Evolutionary conservation across 2,888 invertebrate genomes (phyloP), one percentile per base, ranked within the genome.

Genomic region (Andricus curvator): DNA sequence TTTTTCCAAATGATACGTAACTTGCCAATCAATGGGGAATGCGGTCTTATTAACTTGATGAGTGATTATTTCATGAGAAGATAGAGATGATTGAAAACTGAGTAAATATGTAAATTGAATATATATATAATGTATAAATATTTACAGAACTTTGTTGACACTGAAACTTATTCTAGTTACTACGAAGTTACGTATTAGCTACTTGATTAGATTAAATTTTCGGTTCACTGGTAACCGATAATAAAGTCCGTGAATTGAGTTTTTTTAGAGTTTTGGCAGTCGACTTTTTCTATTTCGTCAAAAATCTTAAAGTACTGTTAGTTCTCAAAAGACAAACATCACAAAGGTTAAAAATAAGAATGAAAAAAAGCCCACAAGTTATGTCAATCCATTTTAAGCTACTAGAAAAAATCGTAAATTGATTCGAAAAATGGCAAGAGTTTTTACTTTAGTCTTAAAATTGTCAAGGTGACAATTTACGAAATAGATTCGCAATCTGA

Each of bases 21-120:
- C 25, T 74, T 29, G 64, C 64, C 51, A 74, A 74, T 74, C 56
- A 74, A 74, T 74, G 74, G 74, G 74, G 74, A 74, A 74, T 17
- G 25, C 25, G 68, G 44, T 25, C 17, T 56, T 22, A 25, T 51
- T 74, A 48, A 51, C 25, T 33, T 17, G 8, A 22, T 44, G 37
- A 37, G 37, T 37, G 37, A 68, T 68, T 68, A 37, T n/a, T 68
- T 68, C 37, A 44, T 17, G 25, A 29, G 17, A 68, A 68, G n/a
- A 51, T 20, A 66, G 29, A 56, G 60, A 51, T 78, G 20, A 44
- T 13, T 25, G 11, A 74, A 33, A 48, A 70, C 74, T 62, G 62
- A 62, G 62, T 62, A 62, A 51, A 51, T 20, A 20, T 51, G 20
- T 51, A 51, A 48, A 48, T 48, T 51, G 5, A 8, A 60, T 60